Evolutionary conservation across 2,888 invertebrate genomes (phyloP).

Genomic region (Apamea anceps): DNA sequence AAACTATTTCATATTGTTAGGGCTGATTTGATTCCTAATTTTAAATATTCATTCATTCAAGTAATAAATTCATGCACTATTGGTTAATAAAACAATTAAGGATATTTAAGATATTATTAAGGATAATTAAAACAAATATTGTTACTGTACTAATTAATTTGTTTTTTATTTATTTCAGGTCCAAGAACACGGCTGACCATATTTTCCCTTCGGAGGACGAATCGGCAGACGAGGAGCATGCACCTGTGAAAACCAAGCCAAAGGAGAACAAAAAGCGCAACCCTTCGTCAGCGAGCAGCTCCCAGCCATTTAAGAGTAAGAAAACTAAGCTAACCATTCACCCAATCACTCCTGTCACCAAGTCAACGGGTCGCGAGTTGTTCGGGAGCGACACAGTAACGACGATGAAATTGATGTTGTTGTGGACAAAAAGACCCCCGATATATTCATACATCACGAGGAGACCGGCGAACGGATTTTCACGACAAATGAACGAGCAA

Average conservation of each 20-base stretch:
- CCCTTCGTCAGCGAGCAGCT: neutral
- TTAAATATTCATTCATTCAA: too few species aligned
- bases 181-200: too few species aligned
- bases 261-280: conserved; percentile 1
- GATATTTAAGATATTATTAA: too few species aligned
- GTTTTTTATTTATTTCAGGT: too few species aligned
- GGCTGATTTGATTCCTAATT: too few species aligned
- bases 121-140: too few species aligned
- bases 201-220: neutral
- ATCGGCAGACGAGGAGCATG: neutral
- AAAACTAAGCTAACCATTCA: neutral
- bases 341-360: neutral
- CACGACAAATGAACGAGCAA: neutral
- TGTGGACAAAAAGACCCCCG: too few species aligned
- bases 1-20: too few species aligned
- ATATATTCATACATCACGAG: neutral
- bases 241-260: neutral
- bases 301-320: neutral
- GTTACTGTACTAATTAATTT: too few species aligned
- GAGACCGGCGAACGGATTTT: neutral
- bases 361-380: neutral
- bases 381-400: neutral
- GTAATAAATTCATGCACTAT: too few species aligned
- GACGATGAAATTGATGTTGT: neutral
- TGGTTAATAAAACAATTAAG: too few species aligned